A percentile compares a stretch with the other conserved stretches of the same genome.
phyloP scores from a whole-genome alignment of 2,113 vertebrate genomes.

The Rissa tridactyla region DNA sequence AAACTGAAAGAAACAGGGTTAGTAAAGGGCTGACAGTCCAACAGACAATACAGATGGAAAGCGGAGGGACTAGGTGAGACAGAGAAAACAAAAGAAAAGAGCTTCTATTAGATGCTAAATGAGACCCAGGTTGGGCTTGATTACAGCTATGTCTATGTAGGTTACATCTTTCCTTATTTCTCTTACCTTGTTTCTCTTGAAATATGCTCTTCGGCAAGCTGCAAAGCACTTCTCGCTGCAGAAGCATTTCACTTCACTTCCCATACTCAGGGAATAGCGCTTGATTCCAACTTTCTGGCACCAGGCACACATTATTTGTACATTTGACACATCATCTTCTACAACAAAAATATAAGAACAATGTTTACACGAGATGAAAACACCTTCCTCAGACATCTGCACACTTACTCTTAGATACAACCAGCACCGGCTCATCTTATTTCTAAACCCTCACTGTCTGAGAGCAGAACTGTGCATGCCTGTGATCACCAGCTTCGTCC shows the following conservation, averaged over 20 bases:
- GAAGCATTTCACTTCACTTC: slow-evolving; percentile 98
- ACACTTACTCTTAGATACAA: slow-evolving; percentile 26
- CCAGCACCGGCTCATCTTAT: neutral
- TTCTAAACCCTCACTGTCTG: neutral
- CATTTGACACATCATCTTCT: slow-evolving; percentile 96
- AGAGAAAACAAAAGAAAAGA: slow-evolving; percentile 37
- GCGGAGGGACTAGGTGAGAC: slow-evolving; percentile 39
- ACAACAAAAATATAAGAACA: slow-evolving; percentile 79
- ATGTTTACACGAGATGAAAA: slow-evolving; percentile 76
- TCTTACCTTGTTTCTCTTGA: slow-evolving; percentile 99
- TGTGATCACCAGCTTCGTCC: neutral
- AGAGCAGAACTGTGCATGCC: neutral
- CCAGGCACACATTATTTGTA: slow-evolving; percentile 99
- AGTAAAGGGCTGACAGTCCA: slow-evolving; percentile 59
- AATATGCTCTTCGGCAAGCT: slow-evolving; percentile 97
- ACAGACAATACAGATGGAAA: slow-evolving; percentile 62
- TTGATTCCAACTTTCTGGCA: slow-evolving; percentile 99
- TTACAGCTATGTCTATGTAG: slow-evolving; percentile 8
- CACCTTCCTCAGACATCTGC: slow-evolving; percentile 69
- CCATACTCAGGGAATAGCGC: slow-evolving; percentile 99
- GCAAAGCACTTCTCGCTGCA: slow-evolving; percentile 99
- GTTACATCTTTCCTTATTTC: slow-evolving; percentile 55
- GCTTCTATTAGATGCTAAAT: slow-evolving; percentile 38
- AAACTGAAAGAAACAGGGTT: slow-evolving; percentile 58
- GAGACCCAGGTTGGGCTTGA: neutral